Conservation (phyloP, 2,888 invertebrate genomes). For the Aquatica leii region DNA sequence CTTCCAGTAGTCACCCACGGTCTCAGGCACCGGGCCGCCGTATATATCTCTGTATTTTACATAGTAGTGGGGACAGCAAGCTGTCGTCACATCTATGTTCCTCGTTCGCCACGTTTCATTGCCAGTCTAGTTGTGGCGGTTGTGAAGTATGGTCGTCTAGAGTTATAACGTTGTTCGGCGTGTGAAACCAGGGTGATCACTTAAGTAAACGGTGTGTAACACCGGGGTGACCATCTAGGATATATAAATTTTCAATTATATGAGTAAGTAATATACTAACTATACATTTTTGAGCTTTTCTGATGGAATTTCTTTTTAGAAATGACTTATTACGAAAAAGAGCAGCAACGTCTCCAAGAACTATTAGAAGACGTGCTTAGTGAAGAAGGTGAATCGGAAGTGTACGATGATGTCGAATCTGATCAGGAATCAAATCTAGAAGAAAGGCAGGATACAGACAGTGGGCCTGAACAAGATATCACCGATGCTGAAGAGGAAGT, state of each 20-base stretch:
- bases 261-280: background rate
- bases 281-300: too few relatives aligned
- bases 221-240: background rate
- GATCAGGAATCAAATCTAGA: background rate
- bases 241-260: background rate
- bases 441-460: background rate
- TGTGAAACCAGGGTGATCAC: background rate
- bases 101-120: background rate
- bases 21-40: background rate
- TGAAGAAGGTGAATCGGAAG: background rate
- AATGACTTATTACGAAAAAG: background rate
- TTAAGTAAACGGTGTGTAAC: background rate
- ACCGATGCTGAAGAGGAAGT: background rate
- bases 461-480: background rate
- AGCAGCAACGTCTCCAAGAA: background rate
- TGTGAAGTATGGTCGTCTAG: background rate
- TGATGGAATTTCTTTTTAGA: too few relatives aligned
- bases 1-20: conserved; percentile 1
- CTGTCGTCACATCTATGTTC: background rate
- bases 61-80: background rate
- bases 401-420: background rate
- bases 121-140: background rate
- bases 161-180: background rate
- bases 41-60: too few relatives aligned
- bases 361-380: background rate